A percentile compares a stretch with the other conserved stretches of the same genome.
These are phyloP conservation scores for Eulemur albifrons DNA, from an alignment of 2,797 vertebrate genomes.

Conservation along the genomic window DNA sequence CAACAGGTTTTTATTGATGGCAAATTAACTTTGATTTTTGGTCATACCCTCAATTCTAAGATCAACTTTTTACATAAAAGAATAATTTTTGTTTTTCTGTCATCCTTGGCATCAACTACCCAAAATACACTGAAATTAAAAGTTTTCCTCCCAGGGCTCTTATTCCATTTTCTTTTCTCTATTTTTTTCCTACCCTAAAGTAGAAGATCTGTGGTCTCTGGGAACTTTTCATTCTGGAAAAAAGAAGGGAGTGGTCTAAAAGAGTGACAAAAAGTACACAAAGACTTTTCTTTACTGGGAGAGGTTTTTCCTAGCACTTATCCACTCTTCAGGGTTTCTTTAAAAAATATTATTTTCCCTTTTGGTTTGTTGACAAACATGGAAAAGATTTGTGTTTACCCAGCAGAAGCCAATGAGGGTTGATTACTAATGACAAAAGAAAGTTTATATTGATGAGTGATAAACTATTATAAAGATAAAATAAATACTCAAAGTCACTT, in stretches of 20 bases:
- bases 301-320: not conserved
- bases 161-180: not conserved
- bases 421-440: not conserved
- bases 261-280: not conserved
- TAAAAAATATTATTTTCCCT: not conserved
- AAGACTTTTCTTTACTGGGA: not conserved
- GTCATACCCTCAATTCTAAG: not conserved
- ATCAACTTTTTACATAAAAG: not conserved
- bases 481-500: not conserved
- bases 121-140: not conserved
- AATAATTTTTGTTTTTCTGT: slow-evolving; percentile 8
- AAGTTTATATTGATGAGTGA: not conserved
- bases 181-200: not conserved
- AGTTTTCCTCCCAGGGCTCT: not conserved
- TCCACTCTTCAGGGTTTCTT: not conserved
- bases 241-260: not conserved
- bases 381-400: not conserved
- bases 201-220: not conserved
- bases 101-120: not conserved
- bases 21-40: not conserved
- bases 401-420: not conserved
- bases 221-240: not conserved
- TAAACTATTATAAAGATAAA: not conserved
- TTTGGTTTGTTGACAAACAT: not conserved
- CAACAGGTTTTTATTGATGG: not conserved